phyloP scores from a whole-genome alignment of 2,113 vertebrate genomes.

The Thermophis baileyi region DNA sequence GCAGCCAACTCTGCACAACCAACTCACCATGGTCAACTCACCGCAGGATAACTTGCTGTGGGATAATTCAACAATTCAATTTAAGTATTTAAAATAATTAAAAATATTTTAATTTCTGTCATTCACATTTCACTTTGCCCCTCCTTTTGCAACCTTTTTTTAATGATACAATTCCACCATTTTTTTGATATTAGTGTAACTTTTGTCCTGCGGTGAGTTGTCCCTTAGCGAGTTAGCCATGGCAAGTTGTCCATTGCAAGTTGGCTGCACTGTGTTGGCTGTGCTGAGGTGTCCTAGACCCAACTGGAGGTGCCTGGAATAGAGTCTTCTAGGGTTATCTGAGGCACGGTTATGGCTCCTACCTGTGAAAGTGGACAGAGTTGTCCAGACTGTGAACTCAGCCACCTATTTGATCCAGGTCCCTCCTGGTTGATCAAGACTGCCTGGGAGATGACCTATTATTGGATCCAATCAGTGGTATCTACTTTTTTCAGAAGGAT shows the following conservation, averaged over 20 bases:
- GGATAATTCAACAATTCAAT: neutral
- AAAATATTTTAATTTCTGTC: neutral
- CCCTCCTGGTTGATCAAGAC: neutral
- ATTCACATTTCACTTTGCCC: neutral
- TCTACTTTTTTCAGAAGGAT: neutral
- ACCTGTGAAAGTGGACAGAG: neutral
- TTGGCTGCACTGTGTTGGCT: neutral
- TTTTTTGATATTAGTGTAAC: neutral
- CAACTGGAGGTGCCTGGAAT: neutral
- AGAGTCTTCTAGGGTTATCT: neutral
- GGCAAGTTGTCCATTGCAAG: neutral
- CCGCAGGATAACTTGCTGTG: neutral
- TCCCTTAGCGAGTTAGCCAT: neutral
- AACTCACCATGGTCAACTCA: neutral
- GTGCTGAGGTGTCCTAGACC: neutral
- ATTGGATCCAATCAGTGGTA: neutral
- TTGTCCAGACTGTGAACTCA: neutral
- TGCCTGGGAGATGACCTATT: neutral
- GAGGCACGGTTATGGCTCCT: neutral
- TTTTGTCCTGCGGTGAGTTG: neutral
- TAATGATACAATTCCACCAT: neutral
- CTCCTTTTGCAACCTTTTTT: neutral
- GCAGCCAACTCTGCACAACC: neutral
- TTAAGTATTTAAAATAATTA: neutral
- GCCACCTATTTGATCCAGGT: neutral